phyloP scores from a whole-genome alignment of 2,797 vertebrate genomes.

The Balearica regulorum region DNA sequence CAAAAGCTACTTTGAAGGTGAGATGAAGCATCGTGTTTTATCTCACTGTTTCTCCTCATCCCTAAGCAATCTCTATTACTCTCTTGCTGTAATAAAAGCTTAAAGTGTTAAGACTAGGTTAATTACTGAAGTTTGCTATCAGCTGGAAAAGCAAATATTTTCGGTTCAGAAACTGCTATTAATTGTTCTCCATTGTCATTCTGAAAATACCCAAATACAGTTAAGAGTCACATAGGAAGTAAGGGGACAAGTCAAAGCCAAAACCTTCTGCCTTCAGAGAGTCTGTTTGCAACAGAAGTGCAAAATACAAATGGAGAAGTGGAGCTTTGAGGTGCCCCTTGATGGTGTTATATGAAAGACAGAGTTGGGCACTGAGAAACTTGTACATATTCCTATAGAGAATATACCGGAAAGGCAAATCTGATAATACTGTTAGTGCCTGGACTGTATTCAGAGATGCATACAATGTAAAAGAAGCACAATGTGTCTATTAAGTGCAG shows the following conservation, averaged over 20 bases:
- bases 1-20: conserved; percentile 58
- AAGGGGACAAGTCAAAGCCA: not conserved
- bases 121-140: not conserved
- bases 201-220: not conserved
- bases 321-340: not conserved
- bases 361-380: not conserved
- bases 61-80: not conserved
- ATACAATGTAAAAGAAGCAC: not conserved
- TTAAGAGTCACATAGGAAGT: not conserved
- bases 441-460: not conserved
- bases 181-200: not conserved
- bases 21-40: conserved; percentile 27
- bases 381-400: fast-evolving
- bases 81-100: not conserved
- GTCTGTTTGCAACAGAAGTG: not conserved
- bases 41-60: not conserved
- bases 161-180: not conserved
- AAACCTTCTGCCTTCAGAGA: not conserved
- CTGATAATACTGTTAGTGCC: not conserved
- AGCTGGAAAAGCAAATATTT: not conserved
- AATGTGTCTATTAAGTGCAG: not conserved
- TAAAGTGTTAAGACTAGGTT: not conserved
- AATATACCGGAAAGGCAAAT: not conserved
- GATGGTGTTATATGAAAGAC: not conserved
- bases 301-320: not conserved